Percentiles rank a stretch among this genome's conserved stretches.
Conservation (phyloP, 2,888 invertebrate genomes). For the Cephus runcator region DNA sequence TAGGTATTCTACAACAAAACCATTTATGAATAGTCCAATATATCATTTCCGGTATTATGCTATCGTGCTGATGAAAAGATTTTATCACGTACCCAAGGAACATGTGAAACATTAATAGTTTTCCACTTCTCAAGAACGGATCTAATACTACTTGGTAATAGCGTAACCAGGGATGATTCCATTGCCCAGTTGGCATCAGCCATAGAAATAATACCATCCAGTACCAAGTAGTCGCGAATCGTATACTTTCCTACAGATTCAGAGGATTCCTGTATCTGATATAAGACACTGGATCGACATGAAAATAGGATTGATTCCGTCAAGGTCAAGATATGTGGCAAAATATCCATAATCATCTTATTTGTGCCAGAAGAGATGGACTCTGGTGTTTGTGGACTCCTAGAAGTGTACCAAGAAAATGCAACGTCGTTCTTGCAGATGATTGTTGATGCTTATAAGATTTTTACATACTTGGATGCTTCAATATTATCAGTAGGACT, state of each 20-base stretch:
- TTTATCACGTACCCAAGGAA: slow-evolving; percentile 68
- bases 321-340: slow-evolving; percentile 75
- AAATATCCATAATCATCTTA: slow-evolving; percentile 71
- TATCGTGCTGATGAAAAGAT: slow-evolving; percentile 1
- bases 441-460: not conserved
- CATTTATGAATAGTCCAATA: not conserved
- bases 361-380: slow-evolving; percentile 44
- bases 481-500: slow-evolving; percentile 55
- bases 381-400: slow-evolving; percentile 42
- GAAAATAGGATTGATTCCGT: slow-evolving; percentile 72
- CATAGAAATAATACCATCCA: slow-evolving; percentile 57
- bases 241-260: slow-evolving; percentile 64
- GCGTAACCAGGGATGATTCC: slow-evolving; percentile 67
- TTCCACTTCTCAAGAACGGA: slow-evolving; percentile 75
- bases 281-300: slow-evolving; percentile 65
- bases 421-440: not conserved
- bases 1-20: slow-evolving; percentile 71
- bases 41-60: not conserved
- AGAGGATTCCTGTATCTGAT: slow-evolving; percentile 64
- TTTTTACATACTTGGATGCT: slow-evolving; percentile 52
- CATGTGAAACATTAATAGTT: slow-evolving; percentile 68
- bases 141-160: slow-evolving; percentile 69
- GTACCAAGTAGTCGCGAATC: slow-evolving; percentile 66
- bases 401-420: slow-evolving; percentile 4
- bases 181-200: slow-evolving; percentile 66